These are phyloP conservation scores for Poeciliopsis gracilis DNA, from an alignment of 2,797 vertebrate genomes.

Conservation along the genomic window DNA sequence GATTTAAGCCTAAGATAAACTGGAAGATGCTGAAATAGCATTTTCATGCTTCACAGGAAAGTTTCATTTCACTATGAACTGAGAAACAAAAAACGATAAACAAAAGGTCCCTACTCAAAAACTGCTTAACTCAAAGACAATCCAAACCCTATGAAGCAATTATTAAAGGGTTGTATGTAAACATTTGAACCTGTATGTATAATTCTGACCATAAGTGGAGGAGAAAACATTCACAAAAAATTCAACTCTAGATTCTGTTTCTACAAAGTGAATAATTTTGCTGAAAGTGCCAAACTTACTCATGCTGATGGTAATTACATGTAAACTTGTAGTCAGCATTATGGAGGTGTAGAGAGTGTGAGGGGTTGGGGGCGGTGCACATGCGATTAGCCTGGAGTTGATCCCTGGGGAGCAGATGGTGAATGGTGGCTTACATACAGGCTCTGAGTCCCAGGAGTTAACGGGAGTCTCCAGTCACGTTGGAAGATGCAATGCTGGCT, in stretches of 20 bases:
- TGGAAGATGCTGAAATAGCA: neutral
- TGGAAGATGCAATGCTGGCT: conserved; percentile 20
- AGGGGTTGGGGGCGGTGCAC: conserved; percentile 51
- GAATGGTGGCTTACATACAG: conserved; percentile 73
- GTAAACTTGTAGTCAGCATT: neutral
- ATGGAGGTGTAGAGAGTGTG: conserved; percentile 29
- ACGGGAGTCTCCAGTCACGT: conserved; percentile 36
- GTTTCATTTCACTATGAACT: neutral
- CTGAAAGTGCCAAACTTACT: neutral
- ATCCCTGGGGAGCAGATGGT: conserved; percentile 82
- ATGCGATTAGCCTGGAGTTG: conserved; percentile 77
- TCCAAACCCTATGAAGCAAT: neutral
- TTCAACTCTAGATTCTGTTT: neutral
- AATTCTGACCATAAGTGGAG: neutral
- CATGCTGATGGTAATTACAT: neutral
- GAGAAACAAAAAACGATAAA: neutral
- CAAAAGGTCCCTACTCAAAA: neutral
- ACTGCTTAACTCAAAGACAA: neutral
- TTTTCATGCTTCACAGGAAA: neutral
- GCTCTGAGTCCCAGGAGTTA: conserved; percentile 40
- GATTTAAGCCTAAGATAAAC: neutral
- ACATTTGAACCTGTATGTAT: neutral
- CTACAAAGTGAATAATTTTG: neutral
- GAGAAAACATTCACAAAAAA: neutral
- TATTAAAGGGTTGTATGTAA: neutral